Evolutionary conservation across 2,797 vertebrate species (phyloP), one percentile per base, ranked within the genome.

Genomic region (Hemibagrus guttatus): DNA sequence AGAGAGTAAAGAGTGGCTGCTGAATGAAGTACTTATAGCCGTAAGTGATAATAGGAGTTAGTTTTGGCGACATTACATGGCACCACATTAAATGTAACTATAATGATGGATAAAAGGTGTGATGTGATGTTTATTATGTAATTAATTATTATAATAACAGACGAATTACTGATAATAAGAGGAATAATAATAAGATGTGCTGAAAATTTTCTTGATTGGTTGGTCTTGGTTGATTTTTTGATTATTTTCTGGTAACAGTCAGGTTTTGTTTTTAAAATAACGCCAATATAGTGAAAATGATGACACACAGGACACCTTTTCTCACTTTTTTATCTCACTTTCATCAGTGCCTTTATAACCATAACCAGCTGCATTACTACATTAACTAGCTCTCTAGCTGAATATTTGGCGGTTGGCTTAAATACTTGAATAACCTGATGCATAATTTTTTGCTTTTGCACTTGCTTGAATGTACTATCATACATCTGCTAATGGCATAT

Each of bases 401-500:
- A 42, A 21, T 72, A 46, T n/a, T 52, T 75, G n/a, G 23, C 3
- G 21, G 9, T 11, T 78, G 16, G 4, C 54, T 49, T 49, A 49
- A 49, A 78, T 58, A 58, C 6, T 16, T 64, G 11, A 21, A n/a
- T 49, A 63, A 26, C 3, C 39, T n/a, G 14, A 64, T 17, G n/a
- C 63, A 19, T 81, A 16, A 12, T 23, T 58, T 74, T 68, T 66
- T 16, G 56, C 63, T 84, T 61, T 79, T 82, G 11, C 19, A 35
- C 42, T 39, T 16, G 23, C 54, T 59, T 11, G 17, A 31, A 58
- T 61, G 42, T 26, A 42, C 35, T 80, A 42, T 61, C 56, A 80
- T 42, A 16, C 59, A 80, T 80, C 58, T 59, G 78, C 56, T 26
- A 61, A 64, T 39, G 31, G 64, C 72, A 52, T 75, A 86, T 89